A percentile compares a stretch with the other conserved stretches of the same genome.
These are phyloP conservation scores for Zoanthus sansibaricus DNA, from an alignment of 92 coral and sea anemone genomes.

Conservation along the genomic window DNA sequence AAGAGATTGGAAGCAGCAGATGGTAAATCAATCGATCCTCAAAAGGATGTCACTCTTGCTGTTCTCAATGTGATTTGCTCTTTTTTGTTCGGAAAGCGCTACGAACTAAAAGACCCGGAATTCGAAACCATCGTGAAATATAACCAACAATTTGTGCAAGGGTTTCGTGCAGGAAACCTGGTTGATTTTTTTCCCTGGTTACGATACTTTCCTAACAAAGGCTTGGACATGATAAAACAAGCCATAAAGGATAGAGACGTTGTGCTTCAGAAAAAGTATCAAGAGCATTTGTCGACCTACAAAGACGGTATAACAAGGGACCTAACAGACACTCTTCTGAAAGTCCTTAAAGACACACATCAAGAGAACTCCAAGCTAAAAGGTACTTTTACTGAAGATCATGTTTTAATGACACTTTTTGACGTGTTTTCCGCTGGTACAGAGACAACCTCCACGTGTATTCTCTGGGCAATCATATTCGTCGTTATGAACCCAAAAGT, in stretches of 20 bases:
- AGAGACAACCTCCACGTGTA: slow-evolving; percentile 89
- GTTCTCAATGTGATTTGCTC: slow-evolving; percentile 92
- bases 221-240: slow-evolving; percentile 72
- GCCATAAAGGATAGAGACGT: slow-evolving; percentile 86
- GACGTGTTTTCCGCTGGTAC: slow-evolving; percentile 95
- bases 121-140: slow-evolving; percentile 78
- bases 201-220: slow-evolving; percentile 84
- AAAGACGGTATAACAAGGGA: slow-evolving; percentile 90
- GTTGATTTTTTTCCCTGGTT: slow-evolving; percentile 97
- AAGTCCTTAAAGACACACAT: slow-evolving; percentile 68
- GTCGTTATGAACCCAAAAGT: slow-evolving; percentile 85
- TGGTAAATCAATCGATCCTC: slow-evolving; percentile 77
- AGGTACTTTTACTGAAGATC: slow-evolving; percentile 82
- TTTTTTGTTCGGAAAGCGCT: slow-evolving; percentile 90
- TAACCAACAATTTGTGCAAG: slow-evolving; percentile 86
- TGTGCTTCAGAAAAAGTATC: slow-evolving; percentile 82
- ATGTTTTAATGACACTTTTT: slow-evolving; percentile 81
- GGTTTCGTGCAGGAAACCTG: slow-evolving; percentile 90
- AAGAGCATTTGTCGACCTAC: slow-evolving; percentile 85
- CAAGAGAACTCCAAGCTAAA: slow-evolving; percentile 55
- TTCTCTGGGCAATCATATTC: slow-evolving; percentile 93
- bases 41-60: slow-evolving; percentile 80
- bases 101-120: slow-evolving; percentile 84
- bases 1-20: slow-evolving; percentile 71
- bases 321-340: slow-evolving; percentile 93